phyloP scores from a whole-genome alignment of 1,140 invertebrate species.

The Patella vulgata region DNA sequence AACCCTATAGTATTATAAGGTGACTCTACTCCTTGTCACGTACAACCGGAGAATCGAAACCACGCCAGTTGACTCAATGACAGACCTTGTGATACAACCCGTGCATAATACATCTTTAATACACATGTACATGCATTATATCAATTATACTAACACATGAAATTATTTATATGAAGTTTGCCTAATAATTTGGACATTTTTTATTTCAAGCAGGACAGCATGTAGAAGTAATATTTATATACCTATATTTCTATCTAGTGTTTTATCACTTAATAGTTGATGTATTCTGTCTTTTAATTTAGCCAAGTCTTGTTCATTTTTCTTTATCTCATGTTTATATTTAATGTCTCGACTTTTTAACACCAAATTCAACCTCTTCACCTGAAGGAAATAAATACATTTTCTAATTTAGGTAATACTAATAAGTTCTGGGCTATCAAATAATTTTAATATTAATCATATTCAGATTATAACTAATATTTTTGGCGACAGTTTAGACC shows the following conservation, averaged over 20 bases:
- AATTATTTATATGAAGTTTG: too few relatives aligned
- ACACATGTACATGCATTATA: too few relatives aligned
- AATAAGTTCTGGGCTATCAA: not conserved
- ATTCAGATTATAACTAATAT: not conserved
- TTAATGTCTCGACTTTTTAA: conserved; percentile 55
- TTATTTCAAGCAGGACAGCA: too few relatives aligned
- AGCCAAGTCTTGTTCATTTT: conserved; percentile 57
- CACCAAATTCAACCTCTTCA: conserved; percentile 52
- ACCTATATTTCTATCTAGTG: conserved; percentile 58
- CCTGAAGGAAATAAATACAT: conserved; percentile 29
- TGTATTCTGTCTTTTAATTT: conserved; percentile 60
- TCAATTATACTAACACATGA: too few relatives aligned
- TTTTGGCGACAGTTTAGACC: not conserved
- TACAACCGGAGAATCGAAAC: too few relatives aligned
- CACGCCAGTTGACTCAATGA: too few relatives aligned
- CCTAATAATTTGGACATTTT: too few relatives aligned
- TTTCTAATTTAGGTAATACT: too few relatives aligned
- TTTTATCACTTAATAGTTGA: conserved; percentile 58
- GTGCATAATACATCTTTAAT: too few relatives aligned
- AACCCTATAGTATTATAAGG: too few relatives aligned
- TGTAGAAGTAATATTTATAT: conserved; percentile 4
- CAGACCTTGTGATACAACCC: too few relatives aligned
- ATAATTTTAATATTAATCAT: not conserved
- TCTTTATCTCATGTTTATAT: conserved; percentile 61
- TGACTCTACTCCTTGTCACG: too few relatives aligned